These are phyloP conservation scores for Griposia aprilina DNA, from an alignment of 2,888 invertebrate genomes.

Conservation along the genomic window DNA sequence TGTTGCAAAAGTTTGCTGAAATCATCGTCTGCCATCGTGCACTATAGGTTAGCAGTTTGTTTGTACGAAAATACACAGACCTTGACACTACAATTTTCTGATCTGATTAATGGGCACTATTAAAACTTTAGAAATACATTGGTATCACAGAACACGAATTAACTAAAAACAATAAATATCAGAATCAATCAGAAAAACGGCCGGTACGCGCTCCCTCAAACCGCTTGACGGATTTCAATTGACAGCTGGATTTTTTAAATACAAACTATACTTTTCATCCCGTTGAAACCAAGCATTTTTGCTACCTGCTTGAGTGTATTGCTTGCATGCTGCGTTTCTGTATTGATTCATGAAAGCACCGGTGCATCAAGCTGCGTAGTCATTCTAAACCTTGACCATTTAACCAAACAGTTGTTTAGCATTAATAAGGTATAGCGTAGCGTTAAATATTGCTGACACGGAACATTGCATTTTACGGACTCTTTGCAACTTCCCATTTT, in stretches of 20 bases:
- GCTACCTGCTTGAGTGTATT: neutral
- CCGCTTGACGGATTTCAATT: conserved; percentile 13
- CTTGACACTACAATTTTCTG: conserved; percentile 4
- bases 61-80: conserved; percentile 6
- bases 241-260: conserved; percentile 26
- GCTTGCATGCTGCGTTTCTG: neutral
- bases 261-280: neutral
- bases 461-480: neutral
- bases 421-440: neutral
- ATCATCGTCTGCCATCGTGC: conserved; percentile 90
- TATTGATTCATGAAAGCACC: neutral
- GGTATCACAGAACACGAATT: neutral
- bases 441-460: neutral
- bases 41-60: conserved; percentile 76
- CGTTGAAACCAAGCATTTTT: conserved; percentile 6
- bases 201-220: conserved; percentile 37
- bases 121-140: conserved; percentile 15
- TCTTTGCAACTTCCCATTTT: neutral
- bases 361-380: neutral
- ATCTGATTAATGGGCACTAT: conserved; percentile 7
- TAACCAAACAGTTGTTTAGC: neutral
- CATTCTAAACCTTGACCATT: neutral
- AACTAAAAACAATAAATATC: conserved; percentile 19
- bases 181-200: conserved; percentile 15
- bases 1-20: conserved; percentile 97